Evolutionary conservation across 2,113 vertebrate genomes (phyloP), one percentile per base, ranked within the genome.

Genomic region (Elaphurus davidianus): DNA sequence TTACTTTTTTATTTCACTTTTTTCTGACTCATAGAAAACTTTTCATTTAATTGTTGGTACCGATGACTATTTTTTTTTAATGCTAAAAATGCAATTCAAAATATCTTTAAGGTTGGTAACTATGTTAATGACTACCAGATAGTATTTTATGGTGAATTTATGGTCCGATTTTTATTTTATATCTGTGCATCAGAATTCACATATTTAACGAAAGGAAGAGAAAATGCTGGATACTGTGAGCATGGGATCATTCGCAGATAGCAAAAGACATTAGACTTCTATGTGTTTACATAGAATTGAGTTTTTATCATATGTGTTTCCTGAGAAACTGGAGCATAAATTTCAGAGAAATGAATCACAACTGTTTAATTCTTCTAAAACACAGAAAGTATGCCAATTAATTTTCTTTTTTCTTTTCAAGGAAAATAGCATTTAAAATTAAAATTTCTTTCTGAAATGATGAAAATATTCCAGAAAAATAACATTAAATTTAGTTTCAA

Each of bases 391-490:
- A 12, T 50, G 40, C 6, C 64, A 14, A 84, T 83, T 94, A 87
- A 74, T 67, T 67, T 52, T 55, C 0, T 94, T 30, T 96, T 54
- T 90, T 5, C 8, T 50, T 45, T 47, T 62, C 14, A 92, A 95
- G 7, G 7, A 93, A 95, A 89, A 95, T 23, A 62, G 2, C 19
- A 74, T 91, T 98, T 90, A 88, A 74, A 90, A 84, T 91, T 91
- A 88, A 91, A 93, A 87, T 85, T 87, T 6, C 28, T 81, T 93
- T 71, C 28, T 43, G 50, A 90, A 87, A 57, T 92, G 55, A 64
- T 94, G n/a, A 97, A 96, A 86, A 21, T 95, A 91, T 67, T 94
- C 79, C 15, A 74, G 45, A 81, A 55, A 83, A 92, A 82, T 67
- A 50, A 25, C 30, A 55, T 91, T 86, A 95, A 94, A 47, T 87